Percentiles rank a stretch among this genome's conserved stretches.
Conservation (phyloP, 2,888 invertebrate genomes). For the Tineola bisselliella region DNA sequence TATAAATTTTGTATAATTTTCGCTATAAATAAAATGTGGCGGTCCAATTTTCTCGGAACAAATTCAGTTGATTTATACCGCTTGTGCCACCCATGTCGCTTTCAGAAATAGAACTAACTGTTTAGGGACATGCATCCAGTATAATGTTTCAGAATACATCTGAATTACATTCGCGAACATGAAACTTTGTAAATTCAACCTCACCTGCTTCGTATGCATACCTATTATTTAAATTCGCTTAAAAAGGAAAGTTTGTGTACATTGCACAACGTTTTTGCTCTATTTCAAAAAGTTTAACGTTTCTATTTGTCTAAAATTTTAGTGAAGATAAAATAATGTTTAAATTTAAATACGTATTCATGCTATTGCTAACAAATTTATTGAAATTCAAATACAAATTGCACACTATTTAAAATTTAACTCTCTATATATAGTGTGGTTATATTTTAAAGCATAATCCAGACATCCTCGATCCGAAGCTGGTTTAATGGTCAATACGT, state of each 20-base stretch:
- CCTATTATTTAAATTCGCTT: constrained; percentile 2
- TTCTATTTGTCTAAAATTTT: background rate
- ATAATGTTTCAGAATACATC: background rate
- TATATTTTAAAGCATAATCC: constrained; percentile 6
- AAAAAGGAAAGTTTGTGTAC: constrained; percentile 3
- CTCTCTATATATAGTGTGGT: background rate
- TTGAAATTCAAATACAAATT: no score
- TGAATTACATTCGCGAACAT: constrained; percentile 6
- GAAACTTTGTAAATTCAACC: background rate
- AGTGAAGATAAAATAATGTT: constrained; percentile 7
- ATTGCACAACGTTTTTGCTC: background rate
- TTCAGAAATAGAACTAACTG: constrained; percentile 37
- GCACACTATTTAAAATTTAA: background rate
- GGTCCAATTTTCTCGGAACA: constrained; percentile 47
- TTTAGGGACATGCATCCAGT: background rate
- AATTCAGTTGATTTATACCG: constrained; percentile 51
- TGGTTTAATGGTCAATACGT: background rate
- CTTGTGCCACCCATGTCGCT: constrained; percentile 49
- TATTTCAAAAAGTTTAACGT: constrained; percentile 8
- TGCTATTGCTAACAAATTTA: background rate
- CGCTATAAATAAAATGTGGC: constrained; percentile 18
- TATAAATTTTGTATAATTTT: constrained; percentile 11
- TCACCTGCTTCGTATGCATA: background rate
- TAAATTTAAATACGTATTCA: background rate
- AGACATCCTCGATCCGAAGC: background rate